Evolutionary conservation across 2,888 invertebrate genomes (phyloP).

Genomic region (Tenthredo mesomela): DNA sequence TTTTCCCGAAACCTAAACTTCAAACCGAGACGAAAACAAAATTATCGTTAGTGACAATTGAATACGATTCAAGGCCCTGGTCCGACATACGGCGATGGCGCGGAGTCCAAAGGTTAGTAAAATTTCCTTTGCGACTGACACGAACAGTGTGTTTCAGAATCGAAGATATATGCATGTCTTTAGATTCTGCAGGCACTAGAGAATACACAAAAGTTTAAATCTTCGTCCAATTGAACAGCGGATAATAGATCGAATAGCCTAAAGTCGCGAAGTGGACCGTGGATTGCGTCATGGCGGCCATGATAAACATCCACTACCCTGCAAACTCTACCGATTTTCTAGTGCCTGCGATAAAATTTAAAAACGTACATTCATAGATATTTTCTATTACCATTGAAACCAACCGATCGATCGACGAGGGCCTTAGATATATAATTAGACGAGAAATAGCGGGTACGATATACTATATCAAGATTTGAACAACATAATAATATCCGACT

Average conservation of each 20-base stretch:
- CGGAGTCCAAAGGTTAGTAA: not conserved
- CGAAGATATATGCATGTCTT: not conserved
- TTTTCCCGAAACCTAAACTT: not conserved
- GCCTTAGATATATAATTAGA: not conserved
- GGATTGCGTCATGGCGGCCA: not conserved
- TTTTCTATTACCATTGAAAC: not conserved
- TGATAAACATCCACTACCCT: not conserved
- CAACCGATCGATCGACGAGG: not conserved
- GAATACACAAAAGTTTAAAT: not conserved
- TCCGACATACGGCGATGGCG: not conserved
- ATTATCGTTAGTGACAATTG: not conserved
- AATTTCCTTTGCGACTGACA: not conserved
- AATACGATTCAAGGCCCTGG: not conserved
- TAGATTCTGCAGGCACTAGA: not conserved
- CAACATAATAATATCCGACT: conserved; percentile 7
- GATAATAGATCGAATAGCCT: not conserved
- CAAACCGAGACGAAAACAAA: not conserved
- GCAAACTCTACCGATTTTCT: not conserved
- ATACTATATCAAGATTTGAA: not conserved
- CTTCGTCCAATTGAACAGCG: not conserved
- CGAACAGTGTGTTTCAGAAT: not conserved
- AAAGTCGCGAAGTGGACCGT: conserved; percentile 6
- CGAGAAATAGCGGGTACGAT: not conserved
- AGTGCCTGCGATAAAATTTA: not conserved
- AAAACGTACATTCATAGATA: not conserved